Percentiles rank a stretch among this genome's conserved stretches.
phyloP scores from a whole-genome alignment of 2,113 vertebrate genomes.

The Tonatia bakeri region DNA sequence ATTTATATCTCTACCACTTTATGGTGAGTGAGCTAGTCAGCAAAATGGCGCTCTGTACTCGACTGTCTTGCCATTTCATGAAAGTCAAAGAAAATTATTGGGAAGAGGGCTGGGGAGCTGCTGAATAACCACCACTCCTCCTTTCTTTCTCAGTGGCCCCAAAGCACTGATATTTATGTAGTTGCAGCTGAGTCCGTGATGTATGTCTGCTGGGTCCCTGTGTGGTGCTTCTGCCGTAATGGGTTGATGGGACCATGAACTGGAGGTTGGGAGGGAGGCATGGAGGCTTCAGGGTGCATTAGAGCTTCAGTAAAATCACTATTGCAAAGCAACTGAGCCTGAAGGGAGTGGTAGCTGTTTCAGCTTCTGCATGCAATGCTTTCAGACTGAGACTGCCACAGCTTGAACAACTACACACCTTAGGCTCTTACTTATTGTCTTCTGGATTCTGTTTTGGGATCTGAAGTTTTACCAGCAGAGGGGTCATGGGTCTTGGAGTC shows the following conservation, averaged over 20 bases:
- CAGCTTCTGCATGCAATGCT: background rate
- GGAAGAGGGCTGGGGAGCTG: background rate
- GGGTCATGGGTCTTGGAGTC: background rate
- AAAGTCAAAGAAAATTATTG: background rate
- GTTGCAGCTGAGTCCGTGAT: background rate
- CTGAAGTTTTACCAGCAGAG: background rate
- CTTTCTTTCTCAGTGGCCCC: background rate
- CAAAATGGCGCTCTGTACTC: background rate
- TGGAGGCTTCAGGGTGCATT: background rate
- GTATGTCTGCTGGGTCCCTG: background rate
- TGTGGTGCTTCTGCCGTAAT: fast-evolving
- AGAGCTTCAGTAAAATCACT: background rate
- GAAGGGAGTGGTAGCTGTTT: background rate
- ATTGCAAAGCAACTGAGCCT: background rate
- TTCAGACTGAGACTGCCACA: background rate
- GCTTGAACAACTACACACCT: background rate
- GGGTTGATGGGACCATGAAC: background rate
- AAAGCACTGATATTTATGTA: background rate
- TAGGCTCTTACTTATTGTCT: background rate
- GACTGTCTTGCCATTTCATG: background rate
- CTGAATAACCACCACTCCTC: background rate
- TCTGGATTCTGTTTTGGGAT: fast-evolving
- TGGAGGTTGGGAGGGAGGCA: background rate
- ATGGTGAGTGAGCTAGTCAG: background rate
- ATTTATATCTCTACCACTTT: background rate